These are phyloP conservation scores for Luperina testacea DNA, from an alignment of 2,888 invertebrate genomes.

Conservation along the genomic window DNA sequence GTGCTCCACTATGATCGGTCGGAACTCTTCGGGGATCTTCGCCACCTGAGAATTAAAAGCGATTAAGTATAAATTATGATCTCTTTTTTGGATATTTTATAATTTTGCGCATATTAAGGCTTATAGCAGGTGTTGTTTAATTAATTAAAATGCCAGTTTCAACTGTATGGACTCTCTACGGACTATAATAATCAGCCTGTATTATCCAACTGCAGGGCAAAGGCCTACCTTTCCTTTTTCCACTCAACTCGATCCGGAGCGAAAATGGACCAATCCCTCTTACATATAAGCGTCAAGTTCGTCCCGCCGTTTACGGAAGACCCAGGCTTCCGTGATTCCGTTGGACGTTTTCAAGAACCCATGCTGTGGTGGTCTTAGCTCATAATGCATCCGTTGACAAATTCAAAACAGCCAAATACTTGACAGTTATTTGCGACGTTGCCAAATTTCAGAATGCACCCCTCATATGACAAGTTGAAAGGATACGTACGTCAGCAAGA, in stretches of 20 bases:
- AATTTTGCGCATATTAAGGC: background rate
- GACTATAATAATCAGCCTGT: background rate
- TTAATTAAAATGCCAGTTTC: background rate
- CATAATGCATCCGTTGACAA: too few relatives aligned
- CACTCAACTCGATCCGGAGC: too few relatives aligned
- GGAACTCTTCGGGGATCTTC: conserved; percentile 92
- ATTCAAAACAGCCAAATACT: background rate
- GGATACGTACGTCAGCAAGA: conserved; percentile 92
- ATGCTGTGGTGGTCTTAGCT: too few relatives aligned
- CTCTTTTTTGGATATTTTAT: too few relatives aligned
- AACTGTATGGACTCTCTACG: background rate
- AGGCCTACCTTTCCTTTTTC: too few relatives aligned
- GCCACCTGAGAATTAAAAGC: conserved; percentile 85
- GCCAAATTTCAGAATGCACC: background rate
- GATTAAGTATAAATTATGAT: background rate
- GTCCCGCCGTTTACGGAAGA: too few relatives aligned
- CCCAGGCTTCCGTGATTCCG: too few relatives aligned
- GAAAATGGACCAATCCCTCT: too few relatives aligned
- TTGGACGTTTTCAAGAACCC: too few relatives aligned
- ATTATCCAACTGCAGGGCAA: too few relatives aligned
- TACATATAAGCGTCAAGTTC: too few relatives aligned
- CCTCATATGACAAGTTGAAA: background rate
- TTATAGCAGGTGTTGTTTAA: background rate
- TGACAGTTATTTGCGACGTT: background rate
- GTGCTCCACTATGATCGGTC: conserved; percentile 94